Evolutionary conservation across 2,797 vertebrate genomes (phyloP), one percentile per base, ranked within the genome.

Genomic region (Pitangus sulphuratus): DNA sequence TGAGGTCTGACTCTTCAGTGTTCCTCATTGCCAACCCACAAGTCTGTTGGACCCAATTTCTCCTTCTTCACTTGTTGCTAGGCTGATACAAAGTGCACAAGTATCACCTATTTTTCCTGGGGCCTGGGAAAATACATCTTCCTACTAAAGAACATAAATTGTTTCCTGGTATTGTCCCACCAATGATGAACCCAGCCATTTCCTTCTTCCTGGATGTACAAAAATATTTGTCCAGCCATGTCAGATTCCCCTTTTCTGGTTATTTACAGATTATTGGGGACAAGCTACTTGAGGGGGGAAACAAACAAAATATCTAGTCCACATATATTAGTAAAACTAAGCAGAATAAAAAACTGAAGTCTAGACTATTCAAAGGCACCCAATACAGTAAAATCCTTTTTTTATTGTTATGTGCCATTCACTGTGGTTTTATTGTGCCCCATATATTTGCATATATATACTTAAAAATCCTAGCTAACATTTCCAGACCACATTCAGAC

Each of bases 161-260:
- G 40, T 65, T 96, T 95, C 88, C 92, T 92, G 37, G 58, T 92
- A 94, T 94, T 94, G 88, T 96, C 81, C 56, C 70, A 84, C 11
- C 66, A 66, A 13, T 31, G 92, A 93, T 88, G 94, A 82, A 18
- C 14, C 40, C 58, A 44, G 77, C 35, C 37, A 69, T 85, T 95
- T 95, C 94, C 95, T 92, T 80, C 75, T 89, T 97, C 91, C 91
- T 79, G 84, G 39, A 87, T 85, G 17, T n/a, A 77, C 33, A 68
- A 70, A 92, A 69, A n/a, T 39, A 35, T 84, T 93, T 77, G 12
- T 60, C 60, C 64, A 74, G 48, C 37, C 60, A 68, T 66, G 13
- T 10, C 78, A 87, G 21, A 77, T 53, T 77, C 66, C 8, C 9
- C 3, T 37, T 45, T 6, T 51, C 64, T 82, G 26, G 0, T 66